Conservation (phyloP, 2,888 invertebrate genomes). For the Agrotis ipsilon region DNA sequence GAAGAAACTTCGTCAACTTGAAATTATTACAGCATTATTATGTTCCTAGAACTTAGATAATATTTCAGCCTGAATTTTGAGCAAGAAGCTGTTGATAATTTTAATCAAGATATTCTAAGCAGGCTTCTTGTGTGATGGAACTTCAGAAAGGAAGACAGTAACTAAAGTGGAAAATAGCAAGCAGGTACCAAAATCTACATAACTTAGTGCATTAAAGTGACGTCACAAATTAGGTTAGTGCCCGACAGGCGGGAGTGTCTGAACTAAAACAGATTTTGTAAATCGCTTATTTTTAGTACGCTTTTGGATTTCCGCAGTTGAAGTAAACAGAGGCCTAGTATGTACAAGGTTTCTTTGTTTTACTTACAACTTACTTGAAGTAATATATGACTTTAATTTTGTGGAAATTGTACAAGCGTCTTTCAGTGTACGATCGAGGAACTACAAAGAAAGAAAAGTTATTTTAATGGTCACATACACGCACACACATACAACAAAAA, state of each 20-base stretch:
- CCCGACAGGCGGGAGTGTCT: background rate
- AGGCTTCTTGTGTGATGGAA: background rate
- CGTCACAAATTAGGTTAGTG: background rate
- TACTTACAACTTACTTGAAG: no score
- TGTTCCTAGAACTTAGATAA: background rate
- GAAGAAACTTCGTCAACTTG: background rate
- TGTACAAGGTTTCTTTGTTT: no score
- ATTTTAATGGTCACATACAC: no score
- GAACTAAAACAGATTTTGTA: background rate
- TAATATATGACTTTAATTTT: no score
- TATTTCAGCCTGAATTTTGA: constrained; percentile 1
- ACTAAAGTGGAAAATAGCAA: background rate
- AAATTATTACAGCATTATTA: background rate
- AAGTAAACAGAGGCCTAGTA: background rate
- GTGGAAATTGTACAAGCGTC: no score
- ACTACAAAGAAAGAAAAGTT: no score
- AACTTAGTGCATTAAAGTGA: background rate
- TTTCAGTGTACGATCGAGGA: no score
- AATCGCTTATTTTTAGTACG: background rate
- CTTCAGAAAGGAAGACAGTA: constrained; percentile 6
- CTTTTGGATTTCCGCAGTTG: background rate
- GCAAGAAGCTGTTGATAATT: constrained; percentile 17
- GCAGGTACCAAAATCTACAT: background rate
- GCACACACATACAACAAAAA: no score
- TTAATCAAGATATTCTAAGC: constrained; percentile 25